Base-by-base conservation (phyloP, 2,888 invertebrate species). In the Drosophila neutralis region DNA sequence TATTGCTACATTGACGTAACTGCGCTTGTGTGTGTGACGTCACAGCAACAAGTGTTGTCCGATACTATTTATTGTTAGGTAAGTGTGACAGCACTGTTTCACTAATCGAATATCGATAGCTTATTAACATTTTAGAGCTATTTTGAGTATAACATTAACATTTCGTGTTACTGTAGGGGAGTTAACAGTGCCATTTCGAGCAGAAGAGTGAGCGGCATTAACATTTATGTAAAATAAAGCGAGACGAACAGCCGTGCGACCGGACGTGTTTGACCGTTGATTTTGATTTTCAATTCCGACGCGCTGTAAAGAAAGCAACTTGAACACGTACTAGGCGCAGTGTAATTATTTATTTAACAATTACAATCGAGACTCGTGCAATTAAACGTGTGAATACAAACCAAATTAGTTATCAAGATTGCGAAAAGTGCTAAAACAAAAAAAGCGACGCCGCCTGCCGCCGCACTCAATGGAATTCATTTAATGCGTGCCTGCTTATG, bases 1-100 rank as follows among this genome's bases (percentile, higher is more conserved):
- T 86, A 91, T 91, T 90, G 90, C 76, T 80, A 73, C 82, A 90
- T 84, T 91, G 91, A 90, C 82, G 85, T 87, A 87, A 89, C 71
- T 80, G 75, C 63, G 75, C 70, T 65, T 59, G 78, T 78, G 72
- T 76, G 75, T 60, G 84, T 76, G 73, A 79, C 84, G 84, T 76
- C 82, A 76, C 82, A 85, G 85, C 85, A 89, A 85, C 85, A 85
- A 89, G 85, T 82, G 80, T 62, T 78, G 80, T 35, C 29, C 48
- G 62, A 58, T 68, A 45, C 29, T 52, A 61, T 57, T 69, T 61
- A 48, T 38, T 27, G 29, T 27, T 27, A 4, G 2, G 6, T 48
- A 1, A 2, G 31, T 76, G 24, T 60, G 77, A 63, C 38, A 76
- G 33, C 78, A 78, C 78, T 78, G 79, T 7, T 58, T 2, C 11